Base-by-base conservation (phyloP, 2,113 vertebrate genomes). In the Pycnonotus jocosus region DNA sequence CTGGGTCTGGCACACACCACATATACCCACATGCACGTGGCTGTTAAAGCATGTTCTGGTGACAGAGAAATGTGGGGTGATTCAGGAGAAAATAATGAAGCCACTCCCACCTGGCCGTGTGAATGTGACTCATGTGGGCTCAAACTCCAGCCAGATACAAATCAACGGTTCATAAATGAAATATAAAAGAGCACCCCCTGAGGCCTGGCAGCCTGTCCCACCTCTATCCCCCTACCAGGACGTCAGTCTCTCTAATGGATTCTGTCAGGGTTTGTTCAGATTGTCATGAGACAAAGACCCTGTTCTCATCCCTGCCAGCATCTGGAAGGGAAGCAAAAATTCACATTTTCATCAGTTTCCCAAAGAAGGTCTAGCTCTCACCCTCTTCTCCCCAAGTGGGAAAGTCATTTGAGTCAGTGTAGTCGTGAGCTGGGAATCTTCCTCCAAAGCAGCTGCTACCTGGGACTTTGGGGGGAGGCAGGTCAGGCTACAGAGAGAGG, bases 61-160 rank as follows among this genome's bases (percentile, higher is more conserved):
- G 92, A 86, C 81, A 93, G 50, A 79, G 85, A 93, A 77, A 69
- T 10, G 74, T 18, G 61, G 50, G 31, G 66, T 96, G 95, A 97
- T 81, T 96, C 94, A 94, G 82, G 88, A 77, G 85, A 90, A 88
- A 97, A 66, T 38, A 82, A 94, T 68, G 68, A 74, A 90, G 79
- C 84, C 33, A 8, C 85, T 97, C 94, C 95, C 81, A 95, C 87
- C 74, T 81, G 42, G 79, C 62, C 2, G 0, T 77, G 87, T 57
- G 89, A 95, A 87, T 5, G 3, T 90, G 93, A 90, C 73, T 92
- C 87, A 89, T 8, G 35, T 33, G 38, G 53, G 74, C 93, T 80
- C 87, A 53, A 91, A 66, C 47, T 33, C 64, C 60, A 56, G 90
- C 74, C 92, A 94, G 93, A 57, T 83, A 56, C 35, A 88, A 93